These are phyloP conservation scores for Iphiclides podalirius DNA, from an alignment of 2,888 invertebrate species.

Conservation along the genomic window DNA sequence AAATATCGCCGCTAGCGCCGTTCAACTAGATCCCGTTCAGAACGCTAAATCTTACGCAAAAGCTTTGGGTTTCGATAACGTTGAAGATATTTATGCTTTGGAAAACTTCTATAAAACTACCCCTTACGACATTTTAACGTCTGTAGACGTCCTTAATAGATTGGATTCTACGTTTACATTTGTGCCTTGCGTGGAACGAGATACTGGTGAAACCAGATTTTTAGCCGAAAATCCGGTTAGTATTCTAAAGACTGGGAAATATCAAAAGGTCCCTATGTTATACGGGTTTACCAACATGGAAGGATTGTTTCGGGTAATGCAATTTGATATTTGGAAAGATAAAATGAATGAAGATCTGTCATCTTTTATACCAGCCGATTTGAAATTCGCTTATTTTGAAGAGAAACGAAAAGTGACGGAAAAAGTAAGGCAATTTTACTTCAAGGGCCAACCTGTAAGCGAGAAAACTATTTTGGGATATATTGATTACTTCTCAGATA, in stretches of 20 bases:
- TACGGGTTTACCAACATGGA: constrained; percentile 46
- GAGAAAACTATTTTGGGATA: constrained; percentile 30
- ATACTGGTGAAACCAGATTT: constrained; percentile 35
- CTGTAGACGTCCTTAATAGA: constrained; percentile 28
- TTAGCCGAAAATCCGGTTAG: constrained; percentile 41
- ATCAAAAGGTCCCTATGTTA: constrained; percentile 42
- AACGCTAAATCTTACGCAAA: constrained; percentile 35
- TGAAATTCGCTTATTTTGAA: constrained; percentile 30
- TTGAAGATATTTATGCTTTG: constrained; percentile 39
- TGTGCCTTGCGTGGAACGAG: constrained; percentile 37
- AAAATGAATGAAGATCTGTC: constrained; percentile 52
- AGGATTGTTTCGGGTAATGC: constrained; percentile 35
- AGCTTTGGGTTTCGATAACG: constrained; percentile 34
- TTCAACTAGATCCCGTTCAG: constrained; percentile 36
- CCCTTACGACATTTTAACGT: constrained; percentile 36
- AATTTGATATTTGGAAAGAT: constrained; percentile 40
- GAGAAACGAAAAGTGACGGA: constrained; percentile 36
- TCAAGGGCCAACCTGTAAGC: constrained; percentile 37
- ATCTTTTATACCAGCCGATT: constrained; percentile 49
- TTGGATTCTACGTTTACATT: constrained; percentile 33
- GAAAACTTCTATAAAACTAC: constrained; percentile 46
- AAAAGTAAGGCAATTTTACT: constrained; percentile 44
- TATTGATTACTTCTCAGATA: constrained; percentile 50
- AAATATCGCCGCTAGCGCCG: constrained; percentile 28
- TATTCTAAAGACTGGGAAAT: constrained; percentile 38